Percentiles rank a stretch among this genome's conserved stretches.
These are phyloP conservation scores for Brienomyrus brachyistius DNA, from an alignment of 2,113 vertebrate genomes.

Conservation along the genomic window DNA sequence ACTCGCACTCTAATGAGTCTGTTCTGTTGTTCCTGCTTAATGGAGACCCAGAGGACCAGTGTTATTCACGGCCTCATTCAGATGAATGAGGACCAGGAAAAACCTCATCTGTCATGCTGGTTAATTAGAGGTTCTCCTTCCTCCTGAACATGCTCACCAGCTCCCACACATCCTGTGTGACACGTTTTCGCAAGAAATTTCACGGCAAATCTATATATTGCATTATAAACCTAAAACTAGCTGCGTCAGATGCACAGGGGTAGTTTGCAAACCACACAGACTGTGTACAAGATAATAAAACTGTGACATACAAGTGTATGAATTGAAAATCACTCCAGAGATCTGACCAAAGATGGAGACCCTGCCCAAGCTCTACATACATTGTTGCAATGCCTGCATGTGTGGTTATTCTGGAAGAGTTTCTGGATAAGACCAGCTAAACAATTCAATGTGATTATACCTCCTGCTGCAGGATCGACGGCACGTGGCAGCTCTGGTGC, in stretches of 20 bases:
- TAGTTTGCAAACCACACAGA: background rate
- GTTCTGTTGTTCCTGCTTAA: background rate
- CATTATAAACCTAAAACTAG: background rate
- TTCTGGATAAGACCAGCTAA: background rate
- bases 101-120: background rate
- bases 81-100: background rate
- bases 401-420: background rate
- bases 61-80: background rate
- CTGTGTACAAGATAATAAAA: background rate
- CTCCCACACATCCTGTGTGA: background rate
- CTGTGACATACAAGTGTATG: background rate
- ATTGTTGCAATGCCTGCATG: background rate
- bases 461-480: constrained; percentile 72
- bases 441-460: background rate
- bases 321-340: background rate
- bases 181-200: background rate
- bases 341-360: background rate
- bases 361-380: background rate
- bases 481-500: constrained; percentile 87
- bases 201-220: background rate
- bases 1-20: background rate
- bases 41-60: background rate
- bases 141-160: background rate
- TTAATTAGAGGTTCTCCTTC: background rate
- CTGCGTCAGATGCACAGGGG: background rate